Evolutionary conservation across 92 coral and sea anemone genomes (phyloP), one percentile per base, ranked within the genome.

Genomic region (Heliopora coerulea): DNA sequence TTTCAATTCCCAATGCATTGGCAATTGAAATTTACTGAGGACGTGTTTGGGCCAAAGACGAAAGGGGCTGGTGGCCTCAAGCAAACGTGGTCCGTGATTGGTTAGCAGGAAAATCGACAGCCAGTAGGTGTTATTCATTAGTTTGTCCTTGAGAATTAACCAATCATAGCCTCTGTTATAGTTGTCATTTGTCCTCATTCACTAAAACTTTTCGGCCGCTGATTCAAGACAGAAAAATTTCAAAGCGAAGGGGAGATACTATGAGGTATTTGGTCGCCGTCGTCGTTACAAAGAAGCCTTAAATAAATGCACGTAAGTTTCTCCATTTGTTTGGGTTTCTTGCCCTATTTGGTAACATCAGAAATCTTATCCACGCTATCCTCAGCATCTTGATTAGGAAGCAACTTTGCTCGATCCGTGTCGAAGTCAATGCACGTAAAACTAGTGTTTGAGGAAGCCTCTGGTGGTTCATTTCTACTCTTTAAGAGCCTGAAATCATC

Each of bases 101-200:
- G 77, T 42, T 52, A 6, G 9, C 14, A 8, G 32, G 54, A 70
- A n/a, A 54, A 20, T 25, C 60, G 54, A 40, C 37, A 31, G 54
- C 62, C 44, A 52, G 28, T 52, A 42, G 24, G 49, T 49, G 62
- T 70, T 30, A 54, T 31, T 70, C 62, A 52, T 49, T 70, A 70
- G 54, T 54, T 70, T 24, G 24, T 54, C 46, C 29, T 20, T 32
- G 32, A 17, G 37, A 44, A 50, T 70, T 54, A 50, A 19, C 77
- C 77, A 70, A 70, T 70, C 77, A 70, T 19, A 70, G 33, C 40
- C 17, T 63, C 31, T 54, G 77, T 70, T 70, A 70, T 54, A 49
- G 48, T 54, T 50, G 63, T 70, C 77, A 31, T 70, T 44, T 56
- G 20, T 24, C 46, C 77, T 70, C 77, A 70, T 70, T 70, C 77